A percentile compares a stretch with the other conserved stretches of the same genome.
These are phyloP conservation scores for Rhodinocichla rosea DNA, from an alignment of 2,113 vertebrate genomes.

Conservation along the genomic window DNA sequence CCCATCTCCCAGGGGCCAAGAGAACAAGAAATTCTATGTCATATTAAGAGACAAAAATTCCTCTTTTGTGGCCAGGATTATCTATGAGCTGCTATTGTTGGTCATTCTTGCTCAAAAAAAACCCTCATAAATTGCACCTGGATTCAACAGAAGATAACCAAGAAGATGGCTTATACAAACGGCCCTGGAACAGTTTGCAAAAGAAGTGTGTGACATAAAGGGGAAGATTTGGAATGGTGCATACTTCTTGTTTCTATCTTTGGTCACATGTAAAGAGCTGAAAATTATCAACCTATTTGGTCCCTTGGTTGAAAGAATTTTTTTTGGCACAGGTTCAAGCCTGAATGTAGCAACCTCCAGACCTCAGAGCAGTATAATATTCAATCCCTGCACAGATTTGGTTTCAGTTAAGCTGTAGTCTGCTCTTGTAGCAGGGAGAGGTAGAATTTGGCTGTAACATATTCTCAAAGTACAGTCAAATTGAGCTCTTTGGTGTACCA, in stretches of 20 bases:
- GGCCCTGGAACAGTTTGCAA: neutral
- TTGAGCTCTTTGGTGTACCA: constrained; percentile 49
- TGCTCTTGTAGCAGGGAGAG: constrained; percentile 4
- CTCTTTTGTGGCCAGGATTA: neutral
- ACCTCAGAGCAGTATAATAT: constrained; percentile 21
- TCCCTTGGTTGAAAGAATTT: neutral
- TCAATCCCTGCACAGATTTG: constrained; percentile 19
- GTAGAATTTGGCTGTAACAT: constrained; percentile 25
- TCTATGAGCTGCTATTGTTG: neutral
- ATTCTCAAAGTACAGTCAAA: constrained; percentile 44
- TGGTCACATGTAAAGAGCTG: neutral
- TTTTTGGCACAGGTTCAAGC: constrained; percentile 33
- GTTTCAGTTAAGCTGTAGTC: constrained; percentile 47
- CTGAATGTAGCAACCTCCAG: constrained; percentile 15
- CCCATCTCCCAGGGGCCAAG: neutral
- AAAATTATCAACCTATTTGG: constrained; percentile 25
- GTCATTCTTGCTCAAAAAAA: neutral
- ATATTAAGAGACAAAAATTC: neutral
- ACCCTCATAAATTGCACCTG: neutral
- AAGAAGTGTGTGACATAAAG: neutral
- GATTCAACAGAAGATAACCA: neutral
- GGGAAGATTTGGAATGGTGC: neutral
- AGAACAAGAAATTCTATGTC: neutral
- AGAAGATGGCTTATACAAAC: neutral
- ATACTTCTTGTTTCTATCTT: neutral